These are phyloP conservation scores for Baryphthengus martii DNA, from an alignment of 2,113 vertebrate species.

Conservation along the genomic window DNA sequence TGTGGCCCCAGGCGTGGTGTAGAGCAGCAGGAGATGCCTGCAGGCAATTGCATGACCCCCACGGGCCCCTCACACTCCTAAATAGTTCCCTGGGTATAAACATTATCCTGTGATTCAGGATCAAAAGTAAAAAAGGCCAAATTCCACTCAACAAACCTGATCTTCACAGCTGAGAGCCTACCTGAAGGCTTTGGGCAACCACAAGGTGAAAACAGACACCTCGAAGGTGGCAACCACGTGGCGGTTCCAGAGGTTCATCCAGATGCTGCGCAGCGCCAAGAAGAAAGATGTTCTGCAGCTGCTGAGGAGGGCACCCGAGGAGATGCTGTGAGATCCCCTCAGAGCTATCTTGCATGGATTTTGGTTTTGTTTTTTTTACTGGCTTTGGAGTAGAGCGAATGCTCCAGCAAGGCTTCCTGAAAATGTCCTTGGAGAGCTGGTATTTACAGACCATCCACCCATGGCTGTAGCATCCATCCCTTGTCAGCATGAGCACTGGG, in stretches of 20 bases:
- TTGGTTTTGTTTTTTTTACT: too few species aligned
- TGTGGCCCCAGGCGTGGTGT: rapidly evolving
- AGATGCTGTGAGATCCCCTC: conserved; percentile 45
- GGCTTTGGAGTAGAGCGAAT: not conserved
- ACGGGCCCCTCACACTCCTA: not conserved
- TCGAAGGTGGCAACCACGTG: not conserved
- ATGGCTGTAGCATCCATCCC: not conserved
- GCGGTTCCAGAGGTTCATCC: conserved; percentile 58
- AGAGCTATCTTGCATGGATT: rapidly evolving
- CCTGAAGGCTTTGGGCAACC: conserved; percentile 28
- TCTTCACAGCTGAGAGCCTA: conserved; percentile 56
- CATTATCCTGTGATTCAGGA: rapidly evolving
- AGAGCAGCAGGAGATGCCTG: not conserved
- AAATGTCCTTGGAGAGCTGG: not conserved
- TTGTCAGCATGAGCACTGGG: not conserved
- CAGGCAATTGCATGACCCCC: not conserved
- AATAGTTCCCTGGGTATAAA: not conserved
- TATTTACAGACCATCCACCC: not conserved
- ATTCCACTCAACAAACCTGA: not conserved
- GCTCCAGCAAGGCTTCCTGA: not conserved
- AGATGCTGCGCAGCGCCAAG: conserved; percentile 40
- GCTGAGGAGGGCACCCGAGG: not conserved
- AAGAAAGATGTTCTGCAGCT: conserved; percentile 61
- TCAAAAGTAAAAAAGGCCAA: not conserved
- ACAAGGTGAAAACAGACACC: not conserved